phyloP scores from a whole-genome alignment of 1,140 invertebrate genomes.

The Rhysida immarginata region DNA sequence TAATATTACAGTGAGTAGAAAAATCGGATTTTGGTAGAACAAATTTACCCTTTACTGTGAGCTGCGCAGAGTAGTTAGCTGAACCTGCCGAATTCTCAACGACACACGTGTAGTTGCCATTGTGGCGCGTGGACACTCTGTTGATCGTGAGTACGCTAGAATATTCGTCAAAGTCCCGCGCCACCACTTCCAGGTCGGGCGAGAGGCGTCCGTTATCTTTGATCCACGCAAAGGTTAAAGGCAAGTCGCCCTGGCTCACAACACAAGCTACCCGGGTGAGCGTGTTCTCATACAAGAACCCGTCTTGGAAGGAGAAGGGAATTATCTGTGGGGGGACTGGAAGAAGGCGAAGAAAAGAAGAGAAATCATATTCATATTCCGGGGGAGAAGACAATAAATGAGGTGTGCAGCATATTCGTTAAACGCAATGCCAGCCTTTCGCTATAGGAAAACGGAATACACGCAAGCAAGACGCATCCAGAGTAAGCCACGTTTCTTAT shows the following conservation, averaged over 20 bases:
- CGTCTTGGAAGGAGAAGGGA: conserved; percentile 35
- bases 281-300: conserved; percentile 44
- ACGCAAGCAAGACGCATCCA: too few relatives aligned
- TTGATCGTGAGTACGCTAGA: conserved; percentile 60
- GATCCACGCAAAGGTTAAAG: conserved; percentile 24
- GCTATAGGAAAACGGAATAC: too few relatives aligned
- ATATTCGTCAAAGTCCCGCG: conserved; percentile 24
- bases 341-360: too few relatives aligned
- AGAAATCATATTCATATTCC: too few relatives aligned
- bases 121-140: conserved; percentile 55
- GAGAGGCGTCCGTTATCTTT: conserved; percentile 44
- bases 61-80: conserved; percentile 40
- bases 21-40: too few relatives aligned
- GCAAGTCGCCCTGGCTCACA: conserved; percentile 18
- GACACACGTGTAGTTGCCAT: conserved; percentile 58
- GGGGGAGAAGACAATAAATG: too few relatives aligned
- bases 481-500: too few relatives aligned
- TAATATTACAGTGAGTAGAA: too few relatives aligned
- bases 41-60: conserved; percentile 41
- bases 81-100: conserved; percentile 40
- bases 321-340: conserved; percentile 17
- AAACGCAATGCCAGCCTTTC: too few relatives aligned
- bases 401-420: too few relatives aligned
- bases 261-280: conserved; percentile 18
- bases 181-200: conserved; percentile 25